These are phyloP conservation scores for Pyrochroa serraticornis DNA, from an alignment of 2,888 invertebrate species.

Conservation along the genomic window DNA sequence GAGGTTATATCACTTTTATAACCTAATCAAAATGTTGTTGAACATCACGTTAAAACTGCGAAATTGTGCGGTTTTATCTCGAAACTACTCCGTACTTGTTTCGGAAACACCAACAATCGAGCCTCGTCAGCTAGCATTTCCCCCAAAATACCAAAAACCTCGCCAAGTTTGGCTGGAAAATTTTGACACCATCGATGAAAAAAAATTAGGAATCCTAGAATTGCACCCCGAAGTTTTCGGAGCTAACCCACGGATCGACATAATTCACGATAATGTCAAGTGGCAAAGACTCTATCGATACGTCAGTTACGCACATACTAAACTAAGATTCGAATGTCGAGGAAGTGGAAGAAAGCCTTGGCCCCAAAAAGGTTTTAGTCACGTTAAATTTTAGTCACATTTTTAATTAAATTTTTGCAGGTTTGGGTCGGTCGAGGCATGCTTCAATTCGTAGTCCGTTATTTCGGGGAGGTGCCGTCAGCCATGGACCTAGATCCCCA, in stretches of 20 bases:
- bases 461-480: slow-evolving; percentile 81
- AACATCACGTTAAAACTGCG: not conserved
- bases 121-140: slow-evolving; percentile 59
- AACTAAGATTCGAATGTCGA: slow-evolving; percentile 81
- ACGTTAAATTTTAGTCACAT: not conserved
- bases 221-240: slow-evolving; percentile 91
- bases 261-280: slow-evolving; percentile 81
- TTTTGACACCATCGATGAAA: slow-evolving; percentile 74
- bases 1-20: too few species aligned
- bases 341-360: slow-evolving; percentile 95
- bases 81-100: not conserved
- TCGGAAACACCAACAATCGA: slow-evolving; percentile 7
- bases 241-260: slow-evolving; percentile 80
- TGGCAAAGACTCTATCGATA: slow-evolving; percentile 86
- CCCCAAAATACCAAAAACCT: slow-evolving; percentile 64
- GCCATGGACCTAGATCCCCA: slow-evolving; percentile 91
- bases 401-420: slow-evolving; percentile 31
- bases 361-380: slow-evolving; percentile 87
- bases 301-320: slow-evolving; percentile 81
- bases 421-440: slow-evolving; percentile 83
- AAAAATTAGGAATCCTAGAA: slow-evolving; percentile 83
- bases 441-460: slow-evolving; percentile 91
- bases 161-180: slow-evolving; percentile 89
- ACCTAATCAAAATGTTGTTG: slow-evolving; percentile 1
- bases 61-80: not conserved